Percentiles rank a stretch among this genome's conserved stretches.
Evolutionary conservation across 2,113 vertebrate species (phyloP).

Genomic region (Pionites leucogaster): DNA sequence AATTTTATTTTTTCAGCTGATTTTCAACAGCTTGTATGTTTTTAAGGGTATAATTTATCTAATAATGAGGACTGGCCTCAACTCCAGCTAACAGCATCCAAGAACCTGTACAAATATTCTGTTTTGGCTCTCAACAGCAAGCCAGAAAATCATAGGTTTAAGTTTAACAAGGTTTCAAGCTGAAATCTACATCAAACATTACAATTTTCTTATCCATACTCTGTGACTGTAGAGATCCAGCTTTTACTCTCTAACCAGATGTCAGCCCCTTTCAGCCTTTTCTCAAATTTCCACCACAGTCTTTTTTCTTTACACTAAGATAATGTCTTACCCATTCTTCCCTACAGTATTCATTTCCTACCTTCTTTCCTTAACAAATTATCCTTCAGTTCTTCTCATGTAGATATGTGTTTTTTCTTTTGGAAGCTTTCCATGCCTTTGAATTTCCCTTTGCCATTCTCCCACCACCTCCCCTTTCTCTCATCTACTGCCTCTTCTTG

Average conservation of each 20-base stretch:
- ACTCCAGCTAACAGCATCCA: neutral
- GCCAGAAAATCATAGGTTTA: neutral
- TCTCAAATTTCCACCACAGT: neutral
- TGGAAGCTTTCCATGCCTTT: neutral
- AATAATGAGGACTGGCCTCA: neutral
- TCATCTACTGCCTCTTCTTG: neutral
- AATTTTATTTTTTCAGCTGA: neutral
- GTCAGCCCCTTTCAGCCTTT: neutral
- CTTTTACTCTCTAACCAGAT: neutral
- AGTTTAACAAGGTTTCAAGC: neutral
- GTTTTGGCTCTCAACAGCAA: neutral
- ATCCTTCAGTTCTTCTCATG: neutral
- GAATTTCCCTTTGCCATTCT: neutral
- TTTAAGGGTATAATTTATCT: neutral
- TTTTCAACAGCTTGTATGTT: neutral
- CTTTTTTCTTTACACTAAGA: neutral
- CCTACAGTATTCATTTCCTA: rapidly evolving
- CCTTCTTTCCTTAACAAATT: neutral
- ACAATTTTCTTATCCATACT: neutral
- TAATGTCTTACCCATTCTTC: neutral
- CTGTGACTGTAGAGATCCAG: neutral
- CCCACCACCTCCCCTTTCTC: neutral
- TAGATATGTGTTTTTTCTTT: neutral
- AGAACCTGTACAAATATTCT: neutral
- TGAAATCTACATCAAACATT: neutral